Evolutionary conservation across 2,113 vertebrate species (phyloP).

Genomic region (Tachysurus vachellii): DNA sequence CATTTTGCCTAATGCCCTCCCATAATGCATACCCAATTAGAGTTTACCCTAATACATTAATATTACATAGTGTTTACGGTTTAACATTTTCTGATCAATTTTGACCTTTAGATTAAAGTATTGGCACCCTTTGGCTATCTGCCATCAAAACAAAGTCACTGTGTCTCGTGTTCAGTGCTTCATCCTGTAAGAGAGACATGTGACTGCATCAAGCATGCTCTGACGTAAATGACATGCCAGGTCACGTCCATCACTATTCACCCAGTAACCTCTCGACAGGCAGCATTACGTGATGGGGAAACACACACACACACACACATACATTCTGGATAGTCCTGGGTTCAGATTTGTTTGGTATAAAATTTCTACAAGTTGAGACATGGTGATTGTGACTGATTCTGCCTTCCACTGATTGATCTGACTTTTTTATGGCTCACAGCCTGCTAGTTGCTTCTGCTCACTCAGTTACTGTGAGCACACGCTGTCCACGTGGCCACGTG

Average conservation of each 20-base stretch:
- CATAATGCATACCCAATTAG: not conserved
- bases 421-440: not conserved
- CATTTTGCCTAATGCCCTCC: not conserved
- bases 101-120: not conserved
- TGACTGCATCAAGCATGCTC: not conserved
- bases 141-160: not conserved
- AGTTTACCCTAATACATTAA: no score
- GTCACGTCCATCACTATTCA: not conserved
- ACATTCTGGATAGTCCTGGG: not conserved
- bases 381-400: not conserved
- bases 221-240: not conserved
- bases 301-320: not conserved
- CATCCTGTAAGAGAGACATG: not conserved
- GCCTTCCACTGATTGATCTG: not conserved
- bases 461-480: not conserved
- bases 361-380: not conserved
- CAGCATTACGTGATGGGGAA: not conserved
- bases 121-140: not conserved
- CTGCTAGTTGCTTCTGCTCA: conserved; percentile 7
- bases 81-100: not conserved
- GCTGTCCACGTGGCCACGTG: not conserved
- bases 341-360: not conserved
- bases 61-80: not conserved
- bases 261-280: not conserved
- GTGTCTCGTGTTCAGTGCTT: not conserved